A percentile compares a stretch with the other conserved stretches of the same genome.
phyloP scores from a whole-genome alignment of 2,797 vertebrate species.

The Poecilia wingei region DNA sequence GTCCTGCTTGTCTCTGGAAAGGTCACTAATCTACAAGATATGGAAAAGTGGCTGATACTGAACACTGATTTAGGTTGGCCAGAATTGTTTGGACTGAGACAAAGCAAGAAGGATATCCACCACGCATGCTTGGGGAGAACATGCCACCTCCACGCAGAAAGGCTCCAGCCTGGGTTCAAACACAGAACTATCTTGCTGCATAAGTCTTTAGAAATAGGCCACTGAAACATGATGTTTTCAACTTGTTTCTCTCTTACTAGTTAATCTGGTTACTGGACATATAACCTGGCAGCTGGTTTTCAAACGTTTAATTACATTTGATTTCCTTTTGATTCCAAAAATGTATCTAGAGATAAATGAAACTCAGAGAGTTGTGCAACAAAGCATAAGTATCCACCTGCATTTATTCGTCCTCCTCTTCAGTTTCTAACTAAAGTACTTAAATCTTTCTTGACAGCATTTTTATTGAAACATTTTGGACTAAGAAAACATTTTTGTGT shows the following conservation, averaged over 20 bases:
- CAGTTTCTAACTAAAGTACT: background rate
- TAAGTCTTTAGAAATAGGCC: background rate
- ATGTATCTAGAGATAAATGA: background rate
- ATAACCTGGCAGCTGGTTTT: background rate
- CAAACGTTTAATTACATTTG: background rate
- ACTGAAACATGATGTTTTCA: background rate
- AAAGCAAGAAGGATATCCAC: background rate
- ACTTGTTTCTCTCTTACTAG: background rate
- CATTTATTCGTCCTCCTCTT: background rate
- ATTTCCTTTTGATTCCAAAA: background rate
- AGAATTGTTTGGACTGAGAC: background rate
- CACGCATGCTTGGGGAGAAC: background rate
- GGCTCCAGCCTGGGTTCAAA: background rate
- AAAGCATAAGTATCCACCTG: background rate
- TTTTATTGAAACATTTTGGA: background rate
- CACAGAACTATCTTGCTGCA: background rate
- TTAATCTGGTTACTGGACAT: background rate
- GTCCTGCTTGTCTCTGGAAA: background rate
- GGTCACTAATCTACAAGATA: background rate
- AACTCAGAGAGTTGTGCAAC: background rate
- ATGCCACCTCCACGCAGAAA: background rate
- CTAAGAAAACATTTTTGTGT: background rate
- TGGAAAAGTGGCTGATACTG: background rate
- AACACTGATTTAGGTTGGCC: background rate
- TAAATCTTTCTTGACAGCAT: background rate